Base-by-base conservation (phyloP, 2,113 vertebrate genomes). In the Brachypodius melanocephalos region DNA sequence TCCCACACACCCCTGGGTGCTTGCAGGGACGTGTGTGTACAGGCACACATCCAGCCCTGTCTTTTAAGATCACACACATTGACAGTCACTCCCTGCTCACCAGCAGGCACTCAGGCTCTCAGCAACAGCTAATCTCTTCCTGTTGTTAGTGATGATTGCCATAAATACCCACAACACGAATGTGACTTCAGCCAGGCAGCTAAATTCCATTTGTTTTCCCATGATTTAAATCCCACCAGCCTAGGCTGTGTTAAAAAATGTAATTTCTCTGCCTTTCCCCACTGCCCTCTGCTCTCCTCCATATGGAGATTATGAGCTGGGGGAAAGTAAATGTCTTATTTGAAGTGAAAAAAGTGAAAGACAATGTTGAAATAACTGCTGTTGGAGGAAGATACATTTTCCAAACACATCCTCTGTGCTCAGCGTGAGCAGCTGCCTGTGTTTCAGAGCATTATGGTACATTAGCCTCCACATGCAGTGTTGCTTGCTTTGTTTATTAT, bases 291-390 rank as follows among this genome's bases (percentile, higher is more conserved):
- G 40, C 36, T 92, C 62, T 90, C 51, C 63, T 79, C 65, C 0
- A 5, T 66, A 93, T 94, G 92, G 45, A 97, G 93, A 88, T 96
- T 85, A 79, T 85, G 65, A 69, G 45, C 86, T 63, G 16, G 71
- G 83, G 74, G 81, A 72, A 96, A 97, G 76, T 61, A 97, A 96
- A 89, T n/a, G 57, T 52, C 72, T 95, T 96, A 90, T 95, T 48
- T 88, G 63, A 88, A 84, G 76, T 87, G 52, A 76, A 69, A 90
- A 89, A 90, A 63, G 48, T 34, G 52, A 79, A 95, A 92, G 73
- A 77, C 54, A 79, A 86, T 91, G 46, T 97, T 91, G 97, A 97
- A 96, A 96, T 96, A 97, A 96, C 92, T 96, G 85, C 81, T 95
- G 59, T 93, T 17, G 22, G 77, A 95, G 61, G 69, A 86, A 94